Base-by-base conservation (phyloP, 1,140 invertebrate species). In the Cyrtorhinus lividipennis region DNA sequence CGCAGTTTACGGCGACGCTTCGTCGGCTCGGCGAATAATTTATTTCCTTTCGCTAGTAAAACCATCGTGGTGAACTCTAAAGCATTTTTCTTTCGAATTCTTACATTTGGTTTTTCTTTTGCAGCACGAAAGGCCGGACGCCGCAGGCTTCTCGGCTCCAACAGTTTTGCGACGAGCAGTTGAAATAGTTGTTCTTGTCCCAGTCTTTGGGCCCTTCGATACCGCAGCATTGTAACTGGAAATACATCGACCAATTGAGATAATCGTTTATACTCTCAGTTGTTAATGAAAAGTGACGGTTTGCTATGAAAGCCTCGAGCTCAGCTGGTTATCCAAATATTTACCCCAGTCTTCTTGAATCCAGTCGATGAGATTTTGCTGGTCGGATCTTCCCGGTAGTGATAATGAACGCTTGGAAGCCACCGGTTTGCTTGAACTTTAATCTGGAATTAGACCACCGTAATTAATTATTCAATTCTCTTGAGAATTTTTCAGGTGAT, bases 291-390 rank as follows among this genome's bases (percentile, higher is more conserved):
- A n/a, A n/a, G n/a, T n/a, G n/a, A n/a, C n/a, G n/a, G n/a, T n/a
- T n/a, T n/a, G n/a, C n/a, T n/a, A n/a, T n/a, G n/a, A n/a, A n/a
- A n/a, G n/a, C n/a, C n/a, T n/a, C n/a, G n/a, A n/a, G n/a, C n/a
- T n/a, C n/a, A n/a, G n/a, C n/a, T n/a, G n/a, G n/a, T n/a, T n/a
- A n/a, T n/a, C n/a, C n/a, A n/a, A n/a, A n/a, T n/a, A n/a, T n/a
- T n/a, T n/a, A n/a, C 90, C 88, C 94, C 95, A 98, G 73, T 94
- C 91, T 77, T 93, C 89, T 77, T 98, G 95, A 67, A 98, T 95
- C 93, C 95, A 98, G 73, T 98, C 95, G 67, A 98, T 96, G 15
- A 98, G 79, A 76, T 97, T 95, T 74, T 98, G 95, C 72, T 97
- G 86, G 77, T 98, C 95, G 91, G 90, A 79, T 98, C 95, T 75